A percentile compares a stretch with the other conserved stretches of the same genome.
Evolutionary conservation across 2,797 vertebrate genomes (phyloP).

Genomic region (Hemitrygon akajei): DNA sequence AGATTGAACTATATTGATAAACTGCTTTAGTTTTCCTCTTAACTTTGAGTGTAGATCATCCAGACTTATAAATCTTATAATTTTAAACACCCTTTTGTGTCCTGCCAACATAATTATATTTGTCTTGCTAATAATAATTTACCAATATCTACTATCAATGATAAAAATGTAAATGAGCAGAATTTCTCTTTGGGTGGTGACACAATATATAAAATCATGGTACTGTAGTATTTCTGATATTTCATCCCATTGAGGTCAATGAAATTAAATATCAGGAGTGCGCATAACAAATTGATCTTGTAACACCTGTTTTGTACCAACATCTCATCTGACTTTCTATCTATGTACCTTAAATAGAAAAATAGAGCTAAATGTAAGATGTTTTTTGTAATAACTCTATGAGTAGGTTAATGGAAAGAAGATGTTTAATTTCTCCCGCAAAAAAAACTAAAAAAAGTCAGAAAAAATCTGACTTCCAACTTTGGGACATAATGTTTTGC

Average conservation of each 20-base stretch:
- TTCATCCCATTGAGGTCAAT: too few relatives aligned
- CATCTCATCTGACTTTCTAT: too few relatives aligned
- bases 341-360: not conserved
- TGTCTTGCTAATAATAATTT: not conserved
- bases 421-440: conserved; percentile 2
- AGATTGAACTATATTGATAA: not conserved
- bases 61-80: not conserved
- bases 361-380: not conserved
- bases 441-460: not conserved
- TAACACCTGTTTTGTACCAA: too few relatives aligned
- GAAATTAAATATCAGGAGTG: too few relatives aligned
- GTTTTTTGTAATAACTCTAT: not conserved
- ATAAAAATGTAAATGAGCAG: not conserved
- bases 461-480: not conserved
- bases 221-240: too few relatives aligned
- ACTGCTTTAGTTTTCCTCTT: not conserved
- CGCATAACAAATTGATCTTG: too few relatives aligned
- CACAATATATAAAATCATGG: too few relatives aligned
- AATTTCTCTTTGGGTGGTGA: too few relatives aligned
- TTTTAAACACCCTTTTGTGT: not conserved
- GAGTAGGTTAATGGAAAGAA: too few relatives aligned
- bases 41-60: not conserved
- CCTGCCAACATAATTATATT: not conserved
- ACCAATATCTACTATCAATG: not conserved
- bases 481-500: not conserved